Conservation (phyloP, 2,113 vertebrate species). For the Lagenorhynchus albirostris region DNA sequence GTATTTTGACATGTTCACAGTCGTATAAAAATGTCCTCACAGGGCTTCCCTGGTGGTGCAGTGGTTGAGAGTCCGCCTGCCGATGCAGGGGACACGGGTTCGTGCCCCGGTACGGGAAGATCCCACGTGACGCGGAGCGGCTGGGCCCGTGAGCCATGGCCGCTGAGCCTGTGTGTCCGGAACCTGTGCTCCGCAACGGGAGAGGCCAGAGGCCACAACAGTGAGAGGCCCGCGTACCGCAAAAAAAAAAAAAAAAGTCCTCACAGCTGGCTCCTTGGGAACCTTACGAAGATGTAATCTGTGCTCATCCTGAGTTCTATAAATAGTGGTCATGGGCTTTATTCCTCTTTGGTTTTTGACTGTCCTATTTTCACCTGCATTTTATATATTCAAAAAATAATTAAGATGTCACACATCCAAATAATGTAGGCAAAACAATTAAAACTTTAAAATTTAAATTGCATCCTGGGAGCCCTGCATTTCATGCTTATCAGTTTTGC, state of each 20-base stretch:
- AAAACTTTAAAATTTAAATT: not conserved
- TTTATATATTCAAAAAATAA: not conserved
- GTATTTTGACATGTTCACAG: conserved; percentile 13
- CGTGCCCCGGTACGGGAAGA: too few species aligned
- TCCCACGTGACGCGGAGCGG: too few species aligned
- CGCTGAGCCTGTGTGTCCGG: rapidly evolving
- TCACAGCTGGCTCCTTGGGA: not conserved
- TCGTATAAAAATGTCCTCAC: not conserved
- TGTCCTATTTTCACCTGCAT: not conserved
- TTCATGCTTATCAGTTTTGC: not conserved
- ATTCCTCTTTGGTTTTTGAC: not conserved
- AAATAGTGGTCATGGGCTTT: not conserved
- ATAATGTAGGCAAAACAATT: not conserved
- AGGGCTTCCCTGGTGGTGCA: too few species aligned
- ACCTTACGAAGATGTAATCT: not conserved
- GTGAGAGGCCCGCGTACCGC: too few species aligned
- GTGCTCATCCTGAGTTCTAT: not conserved
- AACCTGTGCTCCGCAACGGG: too few species aligned
- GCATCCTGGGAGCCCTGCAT: not conserved
- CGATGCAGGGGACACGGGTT: too few species aligned
- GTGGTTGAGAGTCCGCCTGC: too few species aligned
- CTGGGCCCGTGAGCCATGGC: too few species aligned
- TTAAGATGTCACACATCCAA: not conserved
- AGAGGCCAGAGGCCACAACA: too few species aligned
- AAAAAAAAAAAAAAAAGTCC: not conserved